These are phyloP conservation scores for Bhutanitis thaidina DNA, from an alignment of 2,888 invertebrate species.

Conservation along the genomic window DNA sequence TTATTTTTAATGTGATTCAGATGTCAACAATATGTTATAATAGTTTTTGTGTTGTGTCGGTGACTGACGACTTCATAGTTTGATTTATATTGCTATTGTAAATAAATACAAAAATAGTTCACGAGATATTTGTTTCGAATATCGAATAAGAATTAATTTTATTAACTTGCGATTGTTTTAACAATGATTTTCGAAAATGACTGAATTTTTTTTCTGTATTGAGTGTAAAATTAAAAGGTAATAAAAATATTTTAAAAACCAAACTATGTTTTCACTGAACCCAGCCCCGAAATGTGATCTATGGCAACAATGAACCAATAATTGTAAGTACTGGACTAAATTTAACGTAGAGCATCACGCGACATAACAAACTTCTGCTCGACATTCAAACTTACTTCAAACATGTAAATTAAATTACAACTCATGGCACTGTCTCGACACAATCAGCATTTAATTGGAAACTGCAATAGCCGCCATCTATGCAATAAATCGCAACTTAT, in stretches of 20 bases:
- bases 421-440: conserved; percentile 38
- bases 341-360: background rate
- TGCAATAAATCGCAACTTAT: background rate
- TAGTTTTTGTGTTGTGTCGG: conserved; percentile 7
- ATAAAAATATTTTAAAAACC: conserved; percentile 1
- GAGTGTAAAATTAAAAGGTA: background rate
- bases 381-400: background rate
- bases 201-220: background rate
- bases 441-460: background rate
- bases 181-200: background rate
- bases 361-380: background rate
- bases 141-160: too few species aligned
- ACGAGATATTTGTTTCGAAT: conserved; percentile 4
- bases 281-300: background rate
- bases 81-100: conserved; percentile 2
- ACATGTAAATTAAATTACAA: conserved; percentile 25
- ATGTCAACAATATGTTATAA: conserved; percentile 16
- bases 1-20: conserved; percentile 18
- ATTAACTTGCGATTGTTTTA: background rate
- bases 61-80: conserved; percentile 1
- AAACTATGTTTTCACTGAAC: conserved; percentile 11
- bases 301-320: background rate
- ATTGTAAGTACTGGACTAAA: conserved; percentile 19
- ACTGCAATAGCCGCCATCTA: conserved; percentile 24
- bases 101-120: conserved; percentile 16